Base-by-base conservation (phyloP, 2,888 invertebrate species). In the Mesorhabditis spiculigera region DNA sequence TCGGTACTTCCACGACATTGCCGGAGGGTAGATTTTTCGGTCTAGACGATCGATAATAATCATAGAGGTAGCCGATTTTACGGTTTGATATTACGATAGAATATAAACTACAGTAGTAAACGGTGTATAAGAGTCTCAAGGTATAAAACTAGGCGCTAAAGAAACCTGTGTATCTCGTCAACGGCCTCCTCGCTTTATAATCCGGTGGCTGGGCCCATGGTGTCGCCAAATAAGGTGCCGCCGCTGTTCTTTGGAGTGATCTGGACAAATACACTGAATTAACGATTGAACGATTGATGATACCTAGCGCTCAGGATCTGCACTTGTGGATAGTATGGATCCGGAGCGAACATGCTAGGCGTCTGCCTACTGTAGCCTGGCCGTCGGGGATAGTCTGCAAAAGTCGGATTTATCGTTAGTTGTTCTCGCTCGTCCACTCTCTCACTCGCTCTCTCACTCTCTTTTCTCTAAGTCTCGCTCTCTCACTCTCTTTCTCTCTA, bases 281-380 rank as follows among this genome's bases (percentile, higher is more conserved):
- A n/a, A 2, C 8, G 58, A 1, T 28, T 28, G 28, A n/a, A n/a
- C 28, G 28, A 28, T 28, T 3, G n/a, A 28, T 28, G 1, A 50
- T 50, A 50, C 58, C 58, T 50, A n/a, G 58, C 58, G n/a, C 58
- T 50, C 58, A 50, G n/a, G n/a, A 50, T 50, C n/a, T 50, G 58
- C 8, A 50, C 58, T 50, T 50, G 58, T 2, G 58, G 58, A 50
- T 50, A 50, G n/a, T 50, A 50, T 10, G 58, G 58, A 50, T 50
- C 58, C 2, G 58, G 58, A 13, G 8, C 10, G 3, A 50, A 50
- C 58, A 50, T 50, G 8, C 10, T n/a, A 2, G 58, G 58, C 8
- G 58, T 10, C n/a, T 10, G 58, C 58, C 58, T 50, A n/a, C n/a
- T 50, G 58, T 50, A 50, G 58, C n/a, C n/a, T 50, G 10, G 58